Percentiles rank a stretch among this genome's conserved stretches.
Conservation (phyloP, 2,113 vertebrate species). For the Chionodraco myersi region DNA sequence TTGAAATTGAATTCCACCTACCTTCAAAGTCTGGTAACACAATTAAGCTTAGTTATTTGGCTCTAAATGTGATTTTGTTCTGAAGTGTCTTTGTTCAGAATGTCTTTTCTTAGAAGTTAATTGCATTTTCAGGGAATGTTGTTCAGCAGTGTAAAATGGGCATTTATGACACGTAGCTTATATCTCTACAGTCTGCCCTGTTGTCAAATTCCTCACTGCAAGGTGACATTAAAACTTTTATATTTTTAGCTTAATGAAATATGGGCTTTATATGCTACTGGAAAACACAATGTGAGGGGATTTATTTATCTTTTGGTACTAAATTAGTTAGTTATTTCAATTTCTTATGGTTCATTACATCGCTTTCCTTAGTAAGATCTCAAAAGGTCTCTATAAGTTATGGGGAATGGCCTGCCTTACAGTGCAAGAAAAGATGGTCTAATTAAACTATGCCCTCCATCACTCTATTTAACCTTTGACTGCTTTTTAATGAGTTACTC, state of each 20-base stretch:
- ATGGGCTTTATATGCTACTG: background rate
- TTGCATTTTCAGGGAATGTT: conserved; percentile 74
- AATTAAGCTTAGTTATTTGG: conserved; percentile 75
- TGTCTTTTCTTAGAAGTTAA: conserved; percentile 77
- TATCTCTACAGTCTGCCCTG: conserved; percentile 42
- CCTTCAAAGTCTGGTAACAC: conserved; percentile 75
- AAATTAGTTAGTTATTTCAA: conserved; percentile 3
- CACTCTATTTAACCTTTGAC: conserved; percentile 57
- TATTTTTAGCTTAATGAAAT: conserved; percentile 34
- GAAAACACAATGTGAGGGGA: background rate
- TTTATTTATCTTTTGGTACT: conserved; percentile 13
- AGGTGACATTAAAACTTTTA: conserved; percentile 54
- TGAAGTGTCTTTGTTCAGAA: conserved; percentile 68
- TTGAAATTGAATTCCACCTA: conserved; percentile 77
- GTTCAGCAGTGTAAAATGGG: conserved; percentile 60
- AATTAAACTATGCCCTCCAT: conserved; percentile 61
- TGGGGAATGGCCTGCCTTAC: conserved; percentile 39
- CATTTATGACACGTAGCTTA: conserved; percentile 58
- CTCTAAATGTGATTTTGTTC: conserved; percentile 72
- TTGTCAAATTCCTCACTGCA: conserved; percentile 42
- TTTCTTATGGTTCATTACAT: conserved; percentile 52
- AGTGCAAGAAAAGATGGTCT: conserved; percentile 57
- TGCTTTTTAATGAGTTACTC: conserved; percentile 59
- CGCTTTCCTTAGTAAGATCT: conserved; percentile 31
- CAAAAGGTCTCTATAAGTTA: conserved; percentile 40